phyloP scores from a whole-genome alignment of 2,888 invertebrate genomes.

The Cephalotes varians region DNA sequence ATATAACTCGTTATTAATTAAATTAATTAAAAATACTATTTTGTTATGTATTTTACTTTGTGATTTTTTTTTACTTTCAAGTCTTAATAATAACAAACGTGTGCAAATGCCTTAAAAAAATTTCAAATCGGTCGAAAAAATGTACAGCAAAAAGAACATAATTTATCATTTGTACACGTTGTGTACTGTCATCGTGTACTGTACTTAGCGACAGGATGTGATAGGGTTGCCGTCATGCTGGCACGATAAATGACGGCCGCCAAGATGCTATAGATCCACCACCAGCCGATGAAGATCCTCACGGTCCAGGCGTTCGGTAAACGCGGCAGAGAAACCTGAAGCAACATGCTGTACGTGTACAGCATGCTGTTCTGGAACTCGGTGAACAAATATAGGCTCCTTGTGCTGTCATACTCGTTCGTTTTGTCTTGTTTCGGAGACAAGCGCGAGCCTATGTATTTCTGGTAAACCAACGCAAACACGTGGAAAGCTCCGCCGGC shows the following conservation, averaged over 20 bases:
- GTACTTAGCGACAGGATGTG: conserved; percentile 91
- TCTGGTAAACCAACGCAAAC: conserved; percentile 65
- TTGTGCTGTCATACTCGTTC: conserved; percentile 75
- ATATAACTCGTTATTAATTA: background rate
- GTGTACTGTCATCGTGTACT: background rate
- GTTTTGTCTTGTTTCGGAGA: conserved; percentile 37
- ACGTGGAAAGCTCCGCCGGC: conserved; percentile 86
- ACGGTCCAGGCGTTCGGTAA: conserved; percentile 93
- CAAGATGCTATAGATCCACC: conserved; percentile 94
- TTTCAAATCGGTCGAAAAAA: background rate
- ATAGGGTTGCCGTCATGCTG: conserved; percentile 94
- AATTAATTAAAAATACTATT: background rate
- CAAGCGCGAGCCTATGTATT: conserved; percentile 56
- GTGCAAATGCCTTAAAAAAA: background rate
- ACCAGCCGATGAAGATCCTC: conserved; percentile 93
- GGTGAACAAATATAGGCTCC: conserved; percentile 90
- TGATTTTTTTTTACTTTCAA: background rate
- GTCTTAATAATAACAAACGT: background rate
- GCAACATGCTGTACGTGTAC: conserved; percentile 93
- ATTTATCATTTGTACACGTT: background rate
- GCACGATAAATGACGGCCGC: conserved; percentile 93
- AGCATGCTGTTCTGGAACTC: conserved; percentile 91
- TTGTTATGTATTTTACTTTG: background rate
- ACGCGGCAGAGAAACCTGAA: conserved; percentile 92
- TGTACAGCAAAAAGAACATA: background rate